phyloP scores from a whole-genome alignment of 2,797 vertebrate species.

The Phataginus tricuspis region DNA sequence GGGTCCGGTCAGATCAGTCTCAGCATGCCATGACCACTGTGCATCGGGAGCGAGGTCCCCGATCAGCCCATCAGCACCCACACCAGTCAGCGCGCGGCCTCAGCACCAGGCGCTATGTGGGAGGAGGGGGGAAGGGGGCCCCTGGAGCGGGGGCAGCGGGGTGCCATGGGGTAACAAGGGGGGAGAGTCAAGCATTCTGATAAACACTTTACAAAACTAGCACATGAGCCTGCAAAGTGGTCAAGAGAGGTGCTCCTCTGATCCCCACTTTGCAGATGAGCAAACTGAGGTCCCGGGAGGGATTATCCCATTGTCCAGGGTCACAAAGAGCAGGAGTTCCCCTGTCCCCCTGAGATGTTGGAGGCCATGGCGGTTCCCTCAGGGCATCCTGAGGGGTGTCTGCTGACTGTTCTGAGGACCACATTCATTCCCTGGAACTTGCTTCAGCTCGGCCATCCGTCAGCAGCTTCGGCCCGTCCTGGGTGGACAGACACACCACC shows the following conservation, averaged over 20 bases:
- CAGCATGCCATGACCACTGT: rapidly evolving
- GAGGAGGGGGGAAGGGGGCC: rapidly evolving
- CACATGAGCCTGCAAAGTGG: rapidly evolving
- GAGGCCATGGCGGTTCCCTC: too few relatives aligned
- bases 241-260: rapidly evolving
- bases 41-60: rapidly evolving
- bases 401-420: too few relatives aligned
- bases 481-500: rapidly evolving
- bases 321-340: background rate
- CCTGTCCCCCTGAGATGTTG: rapidly evolving
- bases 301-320: rapidly evolving
- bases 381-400: too few relatives aligned
- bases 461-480: rapidly evolving
- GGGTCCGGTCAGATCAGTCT: too few relatives aligned
- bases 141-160: rapidly evolving
- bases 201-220: rapidly evolving
- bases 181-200: rapidly evolving
- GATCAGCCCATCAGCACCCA: rapidly evolving
- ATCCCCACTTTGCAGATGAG: too few relatives aligned
- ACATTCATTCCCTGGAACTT: rapidly evolving
- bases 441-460: rapidly evolving
- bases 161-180: rapidly evolving
- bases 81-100: background rate
- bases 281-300: background rate
- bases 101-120: rapidly evolving